These are phyloP conservation scores for Cyclophora punctaria DNA, from an alignment of 2,888 invertebrate species.

Conservation along the genomic window DNA sequence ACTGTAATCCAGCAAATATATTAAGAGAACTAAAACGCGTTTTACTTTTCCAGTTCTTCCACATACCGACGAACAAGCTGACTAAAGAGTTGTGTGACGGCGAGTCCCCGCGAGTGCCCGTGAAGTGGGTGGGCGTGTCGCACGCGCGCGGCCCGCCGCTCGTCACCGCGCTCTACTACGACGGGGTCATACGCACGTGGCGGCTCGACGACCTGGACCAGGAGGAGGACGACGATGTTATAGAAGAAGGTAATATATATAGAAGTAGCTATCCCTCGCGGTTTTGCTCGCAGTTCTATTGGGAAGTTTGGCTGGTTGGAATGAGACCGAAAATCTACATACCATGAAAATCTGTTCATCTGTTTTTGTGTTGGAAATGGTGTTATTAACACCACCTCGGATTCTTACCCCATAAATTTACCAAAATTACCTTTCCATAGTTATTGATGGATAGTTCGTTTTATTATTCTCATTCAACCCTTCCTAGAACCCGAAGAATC, in stretches of 20 bases:
- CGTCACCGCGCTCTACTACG: constrained; percentile 75
- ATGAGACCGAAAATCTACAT: too few species aligned
- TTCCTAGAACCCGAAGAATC: constrained; percentile 52
- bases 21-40: too few species aligned
- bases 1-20: too few species aligned
- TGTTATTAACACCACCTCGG: too few species aligned
- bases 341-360: too few species aligned
- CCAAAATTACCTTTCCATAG: too few species aligned
- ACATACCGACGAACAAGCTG: constrained; percentile 71
- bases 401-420: too few species aligned
- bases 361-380: too few species aligned
- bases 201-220: constrained; percentile 57
- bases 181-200: constrained; percentile 77
- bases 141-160: constrained; percentile 63
- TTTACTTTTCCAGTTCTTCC: constrained; percentile 69
- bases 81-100: constrained; percentile 66
- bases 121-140: constrained; percentile 67
- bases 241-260: constrained; percentile 50
- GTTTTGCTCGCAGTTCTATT: too few species aligned
- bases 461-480: background rate
- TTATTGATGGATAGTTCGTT: background rate
- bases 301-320: too few species aligned
- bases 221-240: constrained; percentile 37
- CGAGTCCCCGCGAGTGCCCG: constrained; percentile 29
- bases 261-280: too few species aligned